phyloP scores from a whole-genome alignment of 2,113 vertebrate species.

The Arvicanthis niloticus region DNA sequence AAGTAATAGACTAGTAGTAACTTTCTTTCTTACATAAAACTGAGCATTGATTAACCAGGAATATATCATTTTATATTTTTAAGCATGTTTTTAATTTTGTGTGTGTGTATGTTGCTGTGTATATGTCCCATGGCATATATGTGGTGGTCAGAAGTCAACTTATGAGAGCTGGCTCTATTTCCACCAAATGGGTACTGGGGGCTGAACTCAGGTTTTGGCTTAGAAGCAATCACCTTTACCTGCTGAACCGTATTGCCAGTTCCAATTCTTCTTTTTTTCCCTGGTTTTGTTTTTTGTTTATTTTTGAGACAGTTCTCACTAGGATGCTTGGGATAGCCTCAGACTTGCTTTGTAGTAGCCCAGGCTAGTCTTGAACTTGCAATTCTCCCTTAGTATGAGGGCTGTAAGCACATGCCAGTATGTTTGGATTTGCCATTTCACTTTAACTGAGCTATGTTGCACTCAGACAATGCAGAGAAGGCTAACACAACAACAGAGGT shows the following conservation, averaged over 20 bases:
- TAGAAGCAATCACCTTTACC: background rate
- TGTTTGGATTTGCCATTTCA: background rate
- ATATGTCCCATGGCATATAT: background rate
- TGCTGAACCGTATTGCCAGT: too few relatives aligned
- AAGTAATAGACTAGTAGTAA: background rate
- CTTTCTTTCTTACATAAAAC: background rate
- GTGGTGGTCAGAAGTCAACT: background rate
- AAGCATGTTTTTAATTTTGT: background rate
- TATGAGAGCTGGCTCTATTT: background rate
- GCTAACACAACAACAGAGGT: background rate
- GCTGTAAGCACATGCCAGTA: too few relatives aligned
- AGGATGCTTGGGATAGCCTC: too few relatives aligned
- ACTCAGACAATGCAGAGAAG: background rate
- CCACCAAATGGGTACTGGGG: background rate
- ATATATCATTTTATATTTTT: background rate
- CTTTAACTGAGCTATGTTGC: background rate
- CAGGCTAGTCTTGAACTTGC: background rate
- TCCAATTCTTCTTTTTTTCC: background rate
- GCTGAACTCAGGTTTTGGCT: background rate
- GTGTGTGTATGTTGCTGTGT: background rate
- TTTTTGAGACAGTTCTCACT: background rate
- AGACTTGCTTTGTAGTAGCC: background rate
- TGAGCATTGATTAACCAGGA: background rate
- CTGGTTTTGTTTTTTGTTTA: background rate
- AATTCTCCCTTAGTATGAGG: background rate